phyloP scores from a whole-genome alignment of 2,888 invertebrate species.

The Pandemis heparana region DNA sequence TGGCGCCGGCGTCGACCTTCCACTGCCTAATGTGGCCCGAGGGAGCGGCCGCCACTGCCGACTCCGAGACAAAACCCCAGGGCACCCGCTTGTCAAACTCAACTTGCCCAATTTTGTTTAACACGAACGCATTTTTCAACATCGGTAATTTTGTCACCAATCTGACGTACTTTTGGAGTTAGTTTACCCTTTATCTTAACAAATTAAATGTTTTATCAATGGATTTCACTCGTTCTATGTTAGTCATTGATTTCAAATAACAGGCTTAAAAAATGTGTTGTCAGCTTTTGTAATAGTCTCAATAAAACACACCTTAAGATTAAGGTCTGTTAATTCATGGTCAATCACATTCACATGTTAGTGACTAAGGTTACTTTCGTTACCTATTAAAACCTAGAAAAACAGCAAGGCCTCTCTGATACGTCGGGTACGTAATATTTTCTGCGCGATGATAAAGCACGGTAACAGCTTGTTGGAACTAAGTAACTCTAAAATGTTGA shows the following conservation, averaged over 20 bases:
- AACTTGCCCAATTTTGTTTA: conserved; percentile 66
- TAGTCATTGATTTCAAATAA: background rate
- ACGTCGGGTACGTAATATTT: conserved; percentile 6
- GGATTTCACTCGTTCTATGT: background rate
- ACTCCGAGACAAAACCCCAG: conserved; percentile 74
- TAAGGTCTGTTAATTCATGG: background rate
- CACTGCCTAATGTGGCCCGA: conserved; percentile 77
- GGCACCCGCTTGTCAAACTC: conserved; percentile 70
- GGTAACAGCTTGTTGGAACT: conserved; percentile 13
- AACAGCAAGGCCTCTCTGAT: background rate
- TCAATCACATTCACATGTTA: background rate
- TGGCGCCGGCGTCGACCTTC: conserved; percentile 75
- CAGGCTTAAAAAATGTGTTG: background rate
- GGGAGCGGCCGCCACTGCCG: conserved; percentile 68
- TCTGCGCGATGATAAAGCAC: conserved; percentile 4
- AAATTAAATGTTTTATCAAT: background rate
- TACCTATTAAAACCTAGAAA: background rate
- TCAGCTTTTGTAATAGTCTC: background rate
- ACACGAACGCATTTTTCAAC: conserved; percentile 68
- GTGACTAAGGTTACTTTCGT: background rate
- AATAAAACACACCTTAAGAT: background rate
- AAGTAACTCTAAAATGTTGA: conserved; percentile 27
- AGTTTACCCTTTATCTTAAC: background rate
- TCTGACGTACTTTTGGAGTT: background rate
- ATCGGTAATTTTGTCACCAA: conserved; percentile 53